phyloP scores from a whole-genome alignment of 2,888 invertebrate genomes.

The Chymomyza fuscimana region DNA sequence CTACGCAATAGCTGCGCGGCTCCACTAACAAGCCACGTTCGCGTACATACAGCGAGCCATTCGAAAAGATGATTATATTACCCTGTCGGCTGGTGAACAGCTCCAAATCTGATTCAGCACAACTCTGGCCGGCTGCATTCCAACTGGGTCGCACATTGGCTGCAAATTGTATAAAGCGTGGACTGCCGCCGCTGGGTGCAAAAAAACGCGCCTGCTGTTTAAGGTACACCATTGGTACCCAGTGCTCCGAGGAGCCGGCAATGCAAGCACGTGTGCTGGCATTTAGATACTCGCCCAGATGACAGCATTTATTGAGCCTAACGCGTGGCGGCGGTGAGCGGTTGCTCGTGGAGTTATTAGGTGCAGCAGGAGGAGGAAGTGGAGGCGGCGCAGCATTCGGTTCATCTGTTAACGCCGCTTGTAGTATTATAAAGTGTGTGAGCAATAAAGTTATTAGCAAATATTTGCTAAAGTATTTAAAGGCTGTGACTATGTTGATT shows the following conservation, averaged over 20 bases:
- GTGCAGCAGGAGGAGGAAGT: no score
- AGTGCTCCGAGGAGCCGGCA: conserved; percentile 77
- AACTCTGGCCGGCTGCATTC: conserved; percentile 22
- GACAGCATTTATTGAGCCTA: conserved; percentile 82
- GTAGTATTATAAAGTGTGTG: neutral
- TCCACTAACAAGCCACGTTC: conserved; percentile 80
- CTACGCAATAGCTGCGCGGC: conserved; percentile 85
- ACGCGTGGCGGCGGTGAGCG: conserved; percentile 72
- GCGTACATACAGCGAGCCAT: conserved; percentile 84
- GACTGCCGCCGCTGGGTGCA: conserved; percentile 76
- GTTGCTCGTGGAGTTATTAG: conserved; percentile 8
- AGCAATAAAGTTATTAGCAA: conserved; percentile 18
- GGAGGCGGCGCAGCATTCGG: neutral
- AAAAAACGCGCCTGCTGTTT: conserved; percentile 80
- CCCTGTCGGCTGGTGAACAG: conserved; percentile 75
- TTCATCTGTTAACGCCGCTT: neutral
- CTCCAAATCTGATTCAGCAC: conserved; percentile 53
- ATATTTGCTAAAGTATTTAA: conserved; percentile 8
- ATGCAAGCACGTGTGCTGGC: conserved; percentile 76
- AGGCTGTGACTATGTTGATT: conserved; percentile 1
- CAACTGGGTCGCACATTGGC: conserved; percentile 76
- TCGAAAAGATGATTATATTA: conserved; percentile 82
- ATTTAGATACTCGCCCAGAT: conserved; percentile 80
- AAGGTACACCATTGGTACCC: conserved; percentile 83
- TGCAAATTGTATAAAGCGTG: conserved; percentile 79